Conservation (phyloP, 2,888 invertebrate genomes). For the Orthonevra nobilis region DNA sequence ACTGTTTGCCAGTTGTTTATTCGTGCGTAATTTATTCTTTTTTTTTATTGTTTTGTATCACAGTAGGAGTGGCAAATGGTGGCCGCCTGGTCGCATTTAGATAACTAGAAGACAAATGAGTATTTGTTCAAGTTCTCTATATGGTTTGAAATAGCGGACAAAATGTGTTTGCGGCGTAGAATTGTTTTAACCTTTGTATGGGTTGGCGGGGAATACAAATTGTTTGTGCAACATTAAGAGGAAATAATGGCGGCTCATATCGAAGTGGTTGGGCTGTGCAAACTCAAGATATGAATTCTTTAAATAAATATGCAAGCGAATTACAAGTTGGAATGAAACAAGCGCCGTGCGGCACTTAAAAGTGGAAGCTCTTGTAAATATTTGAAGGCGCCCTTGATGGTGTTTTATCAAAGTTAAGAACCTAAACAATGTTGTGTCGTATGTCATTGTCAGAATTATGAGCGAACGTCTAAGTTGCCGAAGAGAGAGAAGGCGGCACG, state of each 20-base stretch:
- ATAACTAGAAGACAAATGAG: slow-evolving; percentile 63
- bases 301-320: slow-evolving; percentile 40
- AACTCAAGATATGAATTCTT: slow-evolving; percentile 44
- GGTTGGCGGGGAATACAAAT: slow-evolving; percentile 42
- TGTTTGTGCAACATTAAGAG: slow-evolving; percentile 56
- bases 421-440: too few relatives aligned
- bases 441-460: too few relatives aligned
- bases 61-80: too few relatives aligned
- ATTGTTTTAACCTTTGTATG: slow-evolving; percentile 13
- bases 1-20: slow-evolving; percentile 43
- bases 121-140: slow-evolving; percentile 49
- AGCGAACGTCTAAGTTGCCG: too few relatives aligned
- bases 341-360: too few relatives aligned
- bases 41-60: too few relatives aligned
- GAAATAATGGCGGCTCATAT: slow-evolving; percentile 35
- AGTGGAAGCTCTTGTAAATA: too few relatives aligned
- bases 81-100: slow-evolving; percentile 53
- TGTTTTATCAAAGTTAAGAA: too few relatives aligned
- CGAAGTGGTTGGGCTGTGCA: slow-evolving; percentile 30
- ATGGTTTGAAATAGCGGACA: slow-evolving; percentile 2
- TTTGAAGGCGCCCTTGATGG: too few relatives aligned
- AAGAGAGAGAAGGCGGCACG: too few relatives aligned
- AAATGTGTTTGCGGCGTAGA: slow-evolving; percentile 9
- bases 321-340: slow-evolving; percentile 10
- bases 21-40: slow-evolving; percentile 52